Conservation (phyloP, 92 coral and sea anemone species). For the Palythoa grandiflora region DNA sequence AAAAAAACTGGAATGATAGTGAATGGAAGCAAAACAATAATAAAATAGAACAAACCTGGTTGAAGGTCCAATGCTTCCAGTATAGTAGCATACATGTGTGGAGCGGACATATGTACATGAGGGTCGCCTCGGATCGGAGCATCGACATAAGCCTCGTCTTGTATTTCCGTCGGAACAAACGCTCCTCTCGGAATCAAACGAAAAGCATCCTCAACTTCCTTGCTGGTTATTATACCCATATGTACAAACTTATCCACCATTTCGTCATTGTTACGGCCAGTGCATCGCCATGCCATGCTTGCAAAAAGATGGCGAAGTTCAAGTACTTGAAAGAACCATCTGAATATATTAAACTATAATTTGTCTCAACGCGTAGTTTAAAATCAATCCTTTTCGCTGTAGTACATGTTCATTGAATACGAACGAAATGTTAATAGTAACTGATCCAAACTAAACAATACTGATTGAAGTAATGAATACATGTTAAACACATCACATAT, state of each 20-base stretch:
- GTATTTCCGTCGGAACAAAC: conserved; percentile 84
- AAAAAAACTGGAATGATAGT: background rate
- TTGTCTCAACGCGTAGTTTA: background rate
- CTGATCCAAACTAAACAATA: background rate
- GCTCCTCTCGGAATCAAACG: conserved; percentile 95
- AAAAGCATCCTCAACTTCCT: conserved; percentile 94
- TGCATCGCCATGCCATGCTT: conserved; percentile 90
- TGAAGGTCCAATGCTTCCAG: conserved; percentile 92
- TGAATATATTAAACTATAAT: conserved; percentile 15
- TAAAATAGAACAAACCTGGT: conserved; percentile 72
- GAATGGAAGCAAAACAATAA: background rate
- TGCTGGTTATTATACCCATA: conserved; percentile 78
- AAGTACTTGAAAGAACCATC: conserved; percentile 29
- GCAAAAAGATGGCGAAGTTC: background rate
- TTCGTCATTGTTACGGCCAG: conserved; percentile 93
- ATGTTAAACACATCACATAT: background rate
- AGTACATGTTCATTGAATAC: background rate
- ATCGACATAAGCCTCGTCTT: conserved; percentile 93
- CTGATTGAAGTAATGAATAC: background rate
- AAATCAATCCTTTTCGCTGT: conserved; percentile 8
- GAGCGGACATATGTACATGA: conserved; percentile 97
- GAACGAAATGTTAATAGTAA: background rate
- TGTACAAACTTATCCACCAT: conserved; percentile 96
- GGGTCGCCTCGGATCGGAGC: conserved; percentile 93
- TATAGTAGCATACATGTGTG: conserved; percentile 98